A percentile compares a stretch with the other conserved stretches of the same genome.
These are phyloP conservation scores for Thalpophila matura DNA, from an alignment of 2,888 invertebrate species.

Conservation along the genomic window DNA sequence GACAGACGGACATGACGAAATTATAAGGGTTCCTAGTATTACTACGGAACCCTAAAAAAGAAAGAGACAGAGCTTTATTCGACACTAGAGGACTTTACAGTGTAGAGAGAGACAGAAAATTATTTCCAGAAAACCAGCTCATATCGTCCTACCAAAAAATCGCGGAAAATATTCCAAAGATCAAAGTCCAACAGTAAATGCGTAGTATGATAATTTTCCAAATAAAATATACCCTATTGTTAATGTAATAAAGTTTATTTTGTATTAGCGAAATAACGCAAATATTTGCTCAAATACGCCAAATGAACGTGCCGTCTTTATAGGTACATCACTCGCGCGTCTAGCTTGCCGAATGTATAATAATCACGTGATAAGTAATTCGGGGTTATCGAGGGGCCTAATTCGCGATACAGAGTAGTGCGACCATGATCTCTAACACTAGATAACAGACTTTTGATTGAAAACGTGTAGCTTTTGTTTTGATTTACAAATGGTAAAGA, in stretches of 20 bases:
- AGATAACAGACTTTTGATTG: slow-evolving; percentile 54
- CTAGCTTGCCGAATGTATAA: slow-evolving; percentile 73
- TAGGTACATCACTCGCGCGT: slow-evolving; percentile 57
- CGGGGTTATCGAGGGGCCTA: slow-evolving; percentile 87
- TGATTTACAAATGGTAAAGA: slow-evolving; percentile 31
- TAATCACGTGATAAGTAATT: slow-evolving; percentile 87
- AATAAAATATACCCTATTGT: slow-evolving; percentile 25
- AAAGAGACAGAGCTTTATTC: too few species aligned
- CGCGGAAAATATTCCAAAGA: slow-evolving; percentile 22
- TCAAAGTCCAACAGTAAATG: slow-evolving; percentile 43
- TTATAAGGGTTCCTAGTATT: too few species aligned
- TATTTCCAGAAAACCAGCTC: neutral
- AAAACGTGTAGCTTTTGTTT: slow-evolving; percentile 26
- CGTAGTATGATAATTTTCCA: slow-evolving; percentile 59
- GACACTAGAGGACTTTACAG: too few species aligned
- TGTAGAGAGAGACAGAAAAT: neutral
- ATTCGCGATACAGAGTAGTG: slow-evolving; percentile 72
- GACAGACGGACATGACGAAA: too few species aligned
- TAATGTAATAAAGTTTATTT: too few species aligned
- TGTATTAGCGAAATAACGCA: too few species aligned
- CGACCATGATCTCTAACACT: slow-evolving; percentile 66
- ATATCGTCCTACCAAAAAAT: neutral
- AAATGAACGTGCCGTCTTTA: too few species aligned
- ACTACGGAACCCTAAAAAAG: neutral
- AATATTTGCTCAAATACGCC: too few species aligned